Base-by-base conservation (phyloP, 2,888 invertebrate species). In the Melieria picta region DNA sequence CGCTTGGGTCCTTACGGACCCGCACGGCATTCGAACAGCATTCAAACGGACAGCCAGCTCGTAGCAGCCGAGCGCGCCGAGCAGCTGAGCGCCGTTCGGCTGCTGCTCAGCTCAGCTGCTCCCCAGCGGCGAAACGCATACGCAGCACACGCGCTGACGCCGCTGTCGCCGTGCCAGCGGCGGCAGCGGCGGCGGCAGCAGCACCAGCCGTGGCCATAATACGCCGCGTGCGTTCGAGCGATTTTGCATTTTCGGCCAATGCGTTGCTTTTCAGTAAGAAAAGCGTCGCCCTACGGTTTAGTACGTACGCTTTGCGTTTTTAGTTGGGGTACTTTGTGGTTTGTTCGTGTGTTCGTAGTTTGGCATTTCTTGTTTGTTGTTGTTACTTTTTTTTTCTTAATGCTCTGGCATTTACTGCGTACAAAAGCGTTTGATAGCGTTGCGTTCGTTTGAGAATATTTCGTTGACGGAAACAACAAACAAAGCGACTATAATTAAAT, bases 211-310 rank as follows among this genome's bases (percentile, higher is more conserved):
- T 47, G 2, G 43, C 4, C 7, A n/a, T 7, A 61, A 1, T 30
- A 30, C 30, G 30, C 43, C 16, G 13, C 42, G 9, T 43, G n/a
- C 58, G 7, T 47, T 43, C 58, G 10, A 56, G 62, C 69, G 56
- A 69, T 69, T 69, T 62, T 77, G 77, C 77, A 78, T 76, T 76
- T 76, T 79, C 78, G 79, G 79, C 80, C 80, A 82, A 81, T 80
- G 82, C 80, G 79, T 82, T 76, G 75, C 74, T 76, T 76, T 86
- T 87, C 85, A 87, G 87, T 87, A 85, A 86, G 86, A 86, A 86
- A 86, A 86, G 86, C 86, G 86, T 86, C 87, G 87, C 87, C 86
- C 85, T 85, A 85, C 87, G 87, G 87, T 87, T 84, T 86, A 85
- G 87, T 84, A 87, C 87, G 87, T 83, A 84, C 83, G 83, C 83